Evolutionary conservation across 2,888 invertebrate genomes (phyloP).

Genomic region (Deilephila elpenor): DNA sequence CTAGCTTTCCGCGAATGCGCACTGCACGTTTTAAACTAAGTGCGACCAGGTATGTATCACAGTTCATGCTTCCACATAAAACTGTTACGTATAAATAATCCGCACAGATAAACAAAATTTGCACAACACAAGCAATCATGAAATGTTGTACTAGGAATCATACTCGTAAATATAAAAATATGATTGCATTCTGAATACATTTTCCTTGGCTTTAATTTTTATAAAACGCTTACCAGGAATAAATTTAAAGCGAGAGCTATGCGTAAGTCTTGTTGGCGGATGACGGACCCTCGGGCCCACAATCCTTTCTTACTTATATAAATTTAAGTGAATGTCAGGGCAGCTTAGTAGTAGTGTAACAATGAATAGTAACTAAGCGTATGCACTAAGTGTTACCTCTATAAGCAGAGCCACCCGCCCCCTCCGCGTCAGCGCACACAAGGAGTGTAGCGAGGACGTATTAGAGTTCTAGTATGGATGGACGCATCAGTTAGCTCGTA

Average conservation of each 20-base stretch:
- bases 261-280: constrained; percentile 58
- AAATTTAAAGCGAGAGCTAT: constrained; percentile 54
- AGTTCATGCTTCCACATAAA: constrained; percentile 30
- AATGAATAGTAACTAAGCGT: constrained; percentile 63
- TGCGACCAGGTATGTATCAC: constrained; percentile 60
- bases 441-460: constrained; percentile 49
- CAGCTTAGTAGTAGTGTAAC: constrained; percentile 59
- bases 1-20: constrained; percentile 74
- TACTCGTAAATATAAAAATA: constrained; percentile 4
- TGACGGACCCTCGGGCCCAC: constrained; percentile 55
- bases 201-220: neutral
- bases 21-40: constrained; percentile 43
- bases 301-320: constrained; percentile 55
- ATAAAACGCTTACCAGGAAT: neutral
- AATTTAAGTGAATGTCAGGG: constrained; percentile 62
- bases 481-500: constrained; percentile 69
- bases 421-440: neutral
- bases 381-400: constrained; percentile 53
- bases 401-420: constrained; percentile 45
- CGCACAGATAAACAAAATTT: constrained; percentile 40
- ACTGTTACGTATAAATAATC: constrained; percentile 48
- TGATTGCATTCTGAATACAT: neutral
- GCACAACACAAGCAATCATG: constrained; percentile 1
- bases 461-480: constrained; percentile 62
- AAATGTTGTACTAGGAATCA: neutral